Conservation (phyloP, 2,113 vertebrate genomes). For the Paramormyrops kingsleyae region DNA sequence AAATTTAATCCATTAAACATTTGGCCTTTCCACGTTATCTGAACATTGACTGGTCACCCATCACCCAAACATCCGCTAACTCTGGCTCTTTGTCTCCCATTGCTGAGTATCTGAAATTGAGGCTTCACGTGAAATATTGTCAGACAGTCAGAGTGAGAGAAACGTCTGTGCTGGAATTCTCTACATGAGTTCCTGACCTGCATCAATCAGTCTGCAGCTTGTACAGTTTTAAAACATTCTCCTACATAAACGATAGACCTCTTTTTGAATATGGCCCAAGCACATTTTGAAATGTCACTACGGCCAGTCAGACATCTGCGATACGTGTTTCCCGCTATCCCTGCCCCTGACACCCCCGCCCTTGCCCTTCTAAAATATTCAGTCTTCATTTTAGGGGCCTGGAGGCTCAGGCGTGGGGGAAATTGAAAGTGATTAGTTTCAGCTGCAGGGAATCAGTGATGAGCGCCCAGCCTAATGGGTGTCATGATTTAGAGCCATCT, state of each 20-base stretch:
- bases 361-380: background rate
- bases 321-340: background rate
- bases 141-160: background rate
- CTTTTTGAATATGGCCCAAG: background rate
- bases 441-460: conserved; percentile 2
- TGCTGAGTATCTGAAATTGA: background rate
- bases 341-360: background rate
- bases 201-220: background rate
- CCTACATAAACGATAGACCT: background rate
- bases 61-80: background rate
- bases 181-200: background rate
- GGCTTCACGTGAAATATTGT: background rate
- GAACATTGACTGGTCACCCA: background rate
- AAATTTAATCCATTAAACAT: background rate
- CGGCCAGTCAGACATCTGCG: background rate
- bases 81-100: background rate
- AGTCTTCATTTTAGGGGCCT: background rate
- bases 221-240: background rate
- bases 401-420: background rate
- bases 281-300: background rate
- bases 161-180: background rate
- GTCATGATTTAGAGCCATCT: conserved; percentile 13
- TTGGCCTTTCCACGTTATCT: background rate
- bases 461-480: background rate
- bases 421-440: conserved; percentile 14